These are phyloP conservation scores for Enoplosus armatus DNA, from an alignment of 2,797 vertebrate genomes.

Conservation along the genomic window DNA sequence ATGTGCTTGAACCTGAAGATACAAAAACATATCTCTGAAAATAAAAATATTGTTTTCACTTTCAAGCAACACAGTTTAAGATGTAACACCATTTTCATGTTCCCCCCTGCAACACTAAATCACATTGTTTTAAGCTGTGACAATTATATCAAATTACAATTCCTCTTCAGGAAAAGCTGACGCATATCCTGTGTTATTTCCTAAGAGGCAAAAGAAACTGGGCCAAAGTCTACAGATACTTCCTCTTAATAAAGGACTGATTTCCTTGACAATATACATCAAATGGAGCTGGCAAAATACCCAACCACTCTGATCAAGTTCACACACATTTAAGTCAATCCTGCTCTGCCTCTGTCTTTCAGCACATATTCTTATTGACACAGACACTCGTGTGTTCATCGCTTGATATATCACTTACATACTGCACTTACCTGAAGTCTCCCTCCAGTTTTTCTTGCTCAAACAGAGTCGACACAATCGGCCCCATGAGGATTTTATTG, in stretches of 20 bases:
- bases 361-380: background rate
- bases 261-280: constrained; percentile 19
- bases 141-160: background rate
- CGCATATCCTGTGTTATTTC: constrained; percentile 56
- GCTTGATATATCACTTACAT: background rate
- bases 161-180: constrained; percentile 19
- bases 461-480: constrained; percentile 92
- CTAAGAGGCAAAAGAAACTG: constrained; percentile 8
- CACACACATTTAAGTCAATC: background rate
- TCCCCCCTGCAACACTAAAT: background rate
- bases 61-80: background rate
- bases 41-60: background rate
- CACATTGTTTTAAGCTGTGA: background rate
- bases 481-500: constrained; percentile 95
- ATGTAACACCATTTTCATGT: background rate
- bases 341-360: constrained; percentile 1
- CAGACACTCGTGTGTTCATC: background rate
- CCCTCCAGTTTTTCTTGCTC: constrained; percentile 98
- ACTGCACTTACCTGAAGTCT: constrained; percentile 90
- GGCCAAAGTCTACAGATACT: constrained; percentile 49
- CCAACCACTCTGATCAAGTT: background rate
- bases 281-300: constrained; percentile 3
- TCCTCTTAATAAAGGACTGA: constrained; percentile 48
- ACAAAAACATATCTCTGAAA: background rate
- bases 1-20: constrained; percentile 95